phyloP scores from a whole-genome alignment of 2,797 vertebrate species.

The Odontamblyopus rebecca region DNA sequence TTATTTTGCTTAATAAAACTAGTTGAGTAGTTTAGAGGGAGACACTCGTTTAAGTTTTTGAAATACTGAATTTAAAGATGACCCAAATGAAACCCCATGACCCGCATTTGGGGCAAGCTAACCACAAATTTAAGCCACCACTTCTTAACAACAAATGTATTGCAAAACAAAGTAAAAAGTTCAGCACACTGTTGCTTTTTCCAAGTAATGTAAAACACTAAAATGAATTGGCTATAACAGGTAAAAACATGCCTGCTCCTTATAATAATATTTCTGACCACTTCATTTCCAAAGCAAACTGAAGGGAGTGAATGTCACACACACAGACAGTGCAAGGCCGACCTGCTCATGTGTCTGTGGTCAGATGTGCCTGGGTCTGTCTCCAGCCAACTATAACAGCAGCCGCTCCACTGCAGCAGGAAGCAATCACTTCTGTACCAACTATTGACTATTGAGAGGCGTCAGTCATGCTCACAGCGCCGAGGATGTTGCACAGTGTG shows the following conservation, averaged over 20 bases:
- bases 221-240: conserved; percentile 2
- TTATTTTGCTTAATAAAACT: background rate
- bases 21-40: background rate
- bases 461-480: conserved; percentile 41
- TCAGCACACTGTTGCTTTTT: background rate
- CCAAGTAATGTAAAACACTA: background rate
- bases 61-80: background rate
- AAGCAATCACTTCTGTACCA: conserved; percentile 65
- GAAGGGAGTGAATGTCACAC: background rate
- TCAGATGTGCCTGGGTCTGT: conserved; percentile 17
- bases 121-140: background rate
- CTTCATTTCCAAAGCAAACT: conserved; percentile 14
- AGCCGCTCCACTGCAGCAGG: conserved; percentile 49
- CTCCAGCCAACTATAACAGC: conserved; percentile 11
- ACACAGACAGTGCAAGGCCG: background rate
- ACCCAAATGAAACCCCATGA: background rate
- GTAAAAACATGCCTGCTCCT: conserved; percentile 3
- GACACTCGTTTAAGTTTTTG: background rate
- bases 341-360: conserved; percentile 6
- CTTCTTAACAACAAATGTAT: background rate
- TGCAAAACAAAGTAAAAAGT: background rate
- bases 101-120: background rate
- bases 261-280: conserved; percentile 6
- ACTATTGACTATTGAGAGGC: conserved; percentile 26
- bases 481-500: conserved; percentile 5